phyloP scores from a whole-genome alignment of 30 jellyfish, hydroid and myxozoan genomes.

The Turritopsis rubra region DNA sequence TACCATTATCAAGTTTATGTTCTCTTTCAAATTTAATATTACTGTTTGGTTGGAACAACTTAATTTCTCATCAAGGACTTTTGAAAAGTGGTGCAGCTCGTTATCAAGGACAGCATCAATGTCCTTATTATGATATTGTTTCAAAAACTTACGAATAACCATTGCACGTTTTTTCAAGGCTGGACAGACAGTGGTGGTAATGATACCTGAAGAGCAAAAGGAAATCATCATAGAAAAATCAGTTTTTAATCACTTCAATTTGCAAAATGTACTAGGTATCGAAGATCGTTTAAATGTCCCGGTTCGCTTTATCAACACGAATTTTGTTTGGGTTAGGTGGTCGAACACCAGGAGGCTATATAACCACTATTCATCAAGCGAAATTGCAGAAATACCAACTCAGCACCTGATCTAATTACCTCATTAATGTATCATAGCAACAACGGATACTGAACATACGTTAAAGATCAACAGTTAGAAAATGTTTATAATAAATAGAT shows the following conservation, averaged over 20 bases:
- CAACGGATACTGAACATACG: too few relatives aligned
- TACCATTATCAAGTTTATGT: background rate
- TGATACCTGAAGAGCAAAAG: background rate
- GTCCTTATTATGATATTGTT: background rate
- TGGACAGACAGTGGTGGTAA: constrained; percentile 2
- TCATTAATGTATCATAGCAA: too few relatives aligned
- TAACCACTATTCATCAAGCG: too few relatives aligned
- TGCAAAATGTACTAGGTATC: background rate
- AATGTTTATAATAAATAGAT: too few relatives aligned
- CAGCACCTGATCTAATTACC: too few relatives aligned
- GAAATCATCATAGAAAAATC: background rate
- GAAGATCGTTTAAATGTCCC: too few relatives aligned
- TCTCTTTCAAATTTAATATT: background rate
- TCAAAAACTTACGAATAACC: background rate
- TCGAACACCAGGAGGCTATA: too few relatives aligned
- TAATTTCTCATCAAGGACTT: background rate
- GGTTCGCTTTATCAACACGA: too few relatives aligned
- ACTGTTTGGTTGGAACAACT: background rate
- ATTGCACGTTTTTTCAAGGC: background rate
- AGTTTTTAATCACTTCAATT: background rate
- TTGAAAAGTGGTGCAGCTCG: background rate
- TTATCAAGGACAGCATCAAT: background rate
- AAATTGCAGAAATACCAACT: too few relatives aligned
- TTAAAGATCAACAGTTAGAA: too few relatives aligned
- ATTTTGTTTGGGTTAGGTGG: too few relatives aligned